These are phyloP conservation scores for Aleiodes alternator DNA, from an alignment of 2,888 invertebrate species.

Conservation along the genomic window DNA sequence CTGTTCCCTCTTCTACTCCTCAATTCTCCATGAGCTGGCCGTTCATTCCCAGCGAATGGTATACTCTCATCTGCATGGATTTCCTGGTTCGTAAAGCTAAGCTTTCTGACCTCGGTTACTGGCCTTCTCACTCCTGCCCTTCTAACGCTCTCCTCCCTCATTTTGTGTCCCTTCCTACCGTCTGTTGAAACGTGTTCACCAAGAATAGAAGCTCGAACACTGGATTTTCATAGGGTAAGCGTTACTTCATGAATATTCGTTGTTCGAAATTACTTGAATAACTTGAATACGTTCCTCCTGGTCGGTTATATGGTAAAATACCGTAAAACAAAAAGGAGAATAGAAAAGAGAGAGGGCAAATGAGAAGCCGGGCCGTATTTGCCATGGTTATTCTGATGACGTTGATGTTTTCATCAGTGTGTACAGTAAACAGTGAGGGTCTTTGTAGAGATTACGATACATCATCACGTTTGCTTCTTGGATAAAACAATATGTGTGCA, in stretches of 20 bases:
- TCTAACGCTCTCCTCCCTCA: too few species aligned
- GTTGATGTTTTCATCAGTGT: conserved; percentile 29
- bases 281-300: conserved; percentile 59
- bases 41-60: conserved; percentile 38
- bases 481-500: background rate
- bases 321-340: background rate
- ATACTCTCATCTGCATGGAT: conserved; percentile 71
- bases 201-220: conserved; percentile 33
- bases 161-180: conserved; percentile 17
- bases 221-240: conserved; percentile 51
- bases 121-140: background rate
- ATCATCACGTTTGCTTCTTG: conserved; percentile 10
- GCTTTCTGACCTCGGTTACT: conserved; percentile 52
- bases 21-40: conserved; percentile 9
- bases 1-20: background rate
- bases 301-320: conserved; percentile 25
- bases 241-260: conserved; percentile 72
- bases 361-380: background rate
- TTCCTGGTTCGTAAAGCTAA: conserved; percentile 68
- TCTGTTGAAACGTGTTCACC: conserved; percentile 30
- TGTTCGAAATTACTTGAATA: conserved; percentile 67
- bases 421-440: background rate
- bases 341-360: background rate
- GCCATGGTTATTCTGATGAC: conserved; percentile 11
- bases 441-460: conserved; percentile 16